Evolutionary conservation across 2,888 invertebrate species (phyloP).

Genomic region (Tiliacea citrago): DNA sequence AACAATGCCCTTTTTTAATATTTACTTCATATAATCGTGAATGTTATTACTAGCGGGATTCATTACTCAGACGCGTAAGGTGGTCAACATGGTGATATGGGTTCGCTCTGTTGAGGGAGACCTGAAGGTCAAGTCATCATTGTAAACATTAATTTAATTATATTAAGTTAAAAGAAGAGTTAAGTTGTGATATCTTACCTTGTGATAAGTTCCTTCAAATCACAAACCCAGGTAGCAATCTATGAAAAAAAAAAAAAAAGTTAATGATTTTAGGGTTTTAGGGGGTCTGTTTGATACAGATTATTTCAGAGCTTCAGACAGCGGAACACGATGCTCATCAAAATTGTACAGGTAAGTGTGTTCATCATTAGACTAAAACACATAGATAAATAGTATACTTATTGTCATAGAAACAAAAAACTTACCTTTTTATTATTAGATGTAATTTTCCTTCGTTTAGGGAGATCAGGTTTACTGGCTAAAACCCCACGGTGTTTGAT

Average conservation of each 20-base stretch:
- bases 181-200: constrained; percentile 17
- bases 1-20: background rate
- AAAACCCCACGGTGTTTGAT: background rate
- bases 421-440: background rate
- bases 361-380: constrained; percentile 25
- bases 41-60: background rate
- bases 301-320: constrained; percentile 27
- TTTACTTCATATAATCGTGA: background rate
- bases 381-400: background rate
- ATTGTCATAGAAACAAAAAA: background rate
- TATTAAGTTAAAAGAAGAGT: background rate
- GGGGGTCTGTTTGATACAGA: background rate
- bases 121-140: constrained; percentile 88
- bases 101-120: constrained; percentile 89
- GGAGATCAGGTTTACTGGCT: background rate
- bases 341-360: constrained; percentile 33
- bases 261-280: constrained; percentile 2
- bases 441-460: background rate
- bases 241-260: constrained; percentile 1
- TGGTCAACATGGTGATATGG: constrained; percentile 83
- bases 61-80: constrained; percentile 75
- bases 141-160: constrained; percentile 2
- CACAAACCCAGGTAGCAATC: background rate
- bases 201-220: background rate
- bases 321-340: constrained; percentile 54